Evolutionary conservation across 2,888 invertebrate genomes (phyloP), one percentile per base, ranked within the genome.

Genomic region (Hirudinaria manillensis): DNA sequence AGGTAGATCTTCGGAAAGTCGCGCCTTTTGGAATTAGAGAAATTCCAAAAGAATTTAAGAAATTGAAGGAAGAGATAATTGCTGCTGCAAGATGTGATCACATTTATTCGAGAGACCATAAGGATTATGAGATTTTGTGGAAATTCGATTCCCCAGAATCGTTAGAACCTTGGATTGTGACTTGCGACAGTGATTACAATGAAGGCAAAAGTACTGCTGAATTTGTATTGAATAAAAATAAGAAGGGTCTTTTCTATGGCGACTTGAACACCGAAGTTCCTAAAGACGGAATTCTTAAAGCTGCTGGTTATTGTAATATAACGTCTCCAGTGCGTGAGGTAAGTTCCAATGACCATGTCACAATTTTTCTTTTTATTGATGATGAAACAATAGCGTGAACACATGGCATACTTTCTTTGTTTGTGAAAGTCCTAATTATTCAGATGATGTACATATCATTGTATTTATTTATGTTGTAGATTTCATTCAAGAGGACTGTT

Each of bases 261-360:
- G 76, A 80, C 51, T 77, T 87, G 0, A 81, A 80, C 74, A 83
- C 90, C 0, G 88, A 89, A 76, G 87, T 91, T 19, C 91, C 93
- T 0, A 91, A 91, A 83, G 93, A 94, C 87, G 96, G 96, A 2
- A 86, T 87, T 77, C 88, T 90, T 0, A 91, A 90, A 81, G 88
- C 88, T 74, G 88, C 93, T 24, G 96, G 95, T 0, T 96, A 92
- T 84, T 93, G 92, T 80, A 91, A 91, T 81, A 88, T 95, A 72
- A 89, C 89, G 78, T 90, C 92, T 0, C 86, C 89, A 65, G 87
- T 89, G 81, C 82, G 81, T n/a, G 78, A 78, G 78, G 84, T 84
- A 79, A 76, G 77, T 76, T 7, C 53, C 24, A 3, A 29, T 68
- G 10, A n/a, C 27, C 13, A 16, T 66, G 27, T 16, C 10, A n/a